These are phyloP conservation scores for Amphiura filiformis DNA, from an alignment of 35 echinoderm and acorn worm genomes.

Conservation along the genomic window DNA sequence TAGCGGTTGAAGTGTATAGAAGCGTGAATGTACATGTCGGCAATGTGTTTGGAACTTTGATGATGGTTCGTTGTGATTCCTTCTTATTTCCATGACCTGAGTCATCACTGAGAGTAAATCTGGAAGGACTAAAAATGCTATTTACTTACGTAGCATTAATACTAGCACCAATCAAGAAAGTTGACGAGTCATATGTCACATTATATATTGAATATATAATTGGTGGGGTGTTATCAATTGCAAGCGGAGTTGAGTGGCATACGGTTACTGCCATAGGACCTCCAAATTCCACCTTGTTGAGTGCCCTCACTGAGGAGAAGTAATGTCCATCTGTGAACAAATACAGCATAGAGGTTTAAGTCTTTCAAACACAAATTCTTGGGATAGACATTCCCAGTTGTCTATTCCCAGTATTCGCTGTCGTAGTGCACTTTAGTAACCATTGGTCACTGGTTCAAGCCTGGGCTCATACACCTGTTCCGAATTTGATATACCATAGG, in stretches of 20 bases:
- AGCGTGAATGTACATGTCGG: no score
- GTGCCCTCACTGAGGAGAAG: conserved; percentile 28
- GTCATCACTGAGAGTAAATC: no score
- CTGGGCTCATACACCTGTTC: no score
- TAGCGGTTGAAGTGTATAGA: no score
- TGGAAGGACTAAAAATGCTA: no score
- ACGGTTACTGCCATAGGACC: conserved; percentile 46
- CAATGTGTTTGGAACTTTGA: no score
- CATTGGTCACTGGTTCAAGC: no score
- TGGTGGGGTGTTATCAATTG: conserved; percentile 51
- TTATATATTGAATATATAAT: conserved; percentile 24
- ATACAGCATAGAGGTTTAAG: background rate
- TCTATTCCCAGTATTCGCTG: no score
- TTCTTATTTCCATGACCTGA: no score
- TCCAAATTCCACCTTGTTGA: conserved; percentile 54
- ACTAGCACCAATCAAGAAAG: background rate
- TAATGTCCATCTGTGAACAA: conserved; percentile 31
- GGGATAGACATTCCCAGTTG: background rate
- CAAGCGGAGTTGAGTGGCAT: conserved; percentile 36
- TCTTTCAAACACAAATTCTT: background rate
- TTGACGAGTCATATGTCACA: conserved; percentile 22
- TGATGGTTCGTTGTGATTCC: no score
- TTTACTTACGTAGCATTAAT: conserved; percentile 24
- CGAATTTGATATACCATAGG: no score
- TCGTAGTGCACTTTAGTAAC: no score